Conservation (phyloP, 2,113 vertebrate genomes). For the Xenopus borealis region DNA sequence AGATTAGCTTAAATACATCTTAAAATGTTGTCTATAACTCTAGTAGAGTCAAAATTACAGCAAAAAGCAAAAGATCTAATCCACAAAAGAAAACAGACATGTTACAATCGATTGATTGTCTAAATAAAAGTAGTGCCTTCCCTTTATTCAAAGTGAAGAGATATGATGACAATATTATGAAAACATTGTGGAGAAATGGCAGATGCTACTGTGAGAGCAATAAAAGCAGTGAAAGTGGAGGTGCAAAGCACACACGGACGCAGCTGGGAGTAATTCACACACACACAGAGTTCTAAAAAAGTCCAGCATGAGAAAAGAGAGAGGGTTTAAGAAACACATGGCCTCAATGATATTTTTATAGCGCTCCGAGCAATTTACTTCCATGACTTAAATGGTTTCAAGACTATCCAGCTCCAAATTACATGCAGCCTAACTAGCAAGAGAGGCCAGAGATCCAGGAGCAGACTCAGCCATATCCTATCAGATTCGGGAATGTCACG, state of each 20-base stretch:
- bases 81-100: too few species aligned
- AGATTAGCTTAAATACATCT: too few species aligned
- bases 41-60: too few species aligned
- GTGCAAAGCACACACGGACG: slow-evolving; percentile 69
- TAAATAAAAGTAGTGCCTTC: too few species aligned
- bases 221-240: slow-evolving; percentile 56
- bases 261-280: slow-evolving; percentile 91
- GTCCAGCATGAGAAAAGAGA: slow-evolving; percentile 7
- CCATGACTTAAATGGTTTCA: slow-evolving; percentile 67
- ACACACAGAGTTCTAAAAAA: slow-evolving; percentile 67
- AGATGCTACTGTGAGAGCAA: slow-evolving; percentile 43
- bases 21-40: too few species aligned
- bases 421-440: slow-evolving; percentile 53
- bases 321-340: slow-evolving; percentile 81
- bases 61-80: too few species aligned
- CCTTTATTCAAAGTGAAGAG: too few species aligned
- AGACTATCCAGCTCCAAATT: slow-evolving; percentile 67
- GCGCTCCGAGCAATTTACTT: slow-evolving; percentile 82
- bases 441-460: slow-evolving; percentile 55
- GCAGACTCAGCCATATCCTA: slow-evolving; percentile 57
- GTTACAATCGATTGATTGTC: too few species aligned
- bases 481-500: slow-evolving; percentile 53
- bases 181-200: neutral
- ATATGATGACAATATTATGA: too few species aligned
- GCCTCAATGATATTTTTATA: slow-evolving; percentile 83